Base-by-base conservation (phyloP, 2,113 vertebrate genomes). In the Lepisosteus osseus region DNA sequence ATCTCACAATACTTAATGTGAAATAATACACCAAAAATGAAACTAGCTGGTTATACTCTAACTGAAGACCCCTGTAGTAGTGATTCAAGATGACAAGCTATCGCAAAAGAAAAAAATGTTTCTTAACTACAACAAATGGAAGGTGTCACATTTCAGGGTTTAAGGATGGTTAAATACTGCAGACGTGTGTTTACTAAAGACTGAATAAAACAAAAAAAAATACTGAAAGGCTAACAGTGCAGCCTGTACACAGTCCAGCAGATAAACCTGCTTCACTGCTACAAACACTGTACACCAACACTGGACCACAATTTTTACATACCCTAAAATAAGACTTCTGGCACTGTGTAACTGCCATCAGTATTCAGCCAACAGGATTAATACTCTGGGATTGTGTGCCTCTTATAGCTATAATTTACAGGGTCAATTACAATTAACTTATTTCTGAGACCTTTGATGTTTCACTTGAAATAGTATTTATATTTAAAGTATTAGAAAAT, bases 321-420 rank as follows among this genome's bases (percentile, higher is more conserved):
- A 45, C 78, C 57, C 78, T 84, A 82, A 77, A 29, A 61, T 84
- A 80, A 83, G 57, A 75, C 54, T 71, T 54, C 68, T 68, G 82
- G 73, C 74, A 82, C 78, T 75, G 44, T 68, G 57, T 45, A 45
- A 67, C 61, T 86, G 79, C 77, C 76, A 85, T 65, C 78, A 72
- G 77, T 72, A 85, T 68, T 82, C 29, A 61, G 47, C 29, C 83
- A 70, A 85, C 81, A 90, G 86, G 90, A 93, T 90, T 85, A 90
- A 83, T 80, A 90, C 85, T 86, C 83, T 86, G 85, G 86, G 88
- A 91, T 86, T 88, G 84, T 80, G 69, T 68, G 77, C 55, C 61
- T 77, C 43, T 15, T 54, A 68, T 54, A 12, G 44, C 9, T 61
- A 40, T 44, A n/a, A 67, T 44, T 29, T 29, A 29, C 66, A 41